Base-by-base conservation (phyloP, 2,888 invertebrate species). In the Melanostoma scalare region DNA sequence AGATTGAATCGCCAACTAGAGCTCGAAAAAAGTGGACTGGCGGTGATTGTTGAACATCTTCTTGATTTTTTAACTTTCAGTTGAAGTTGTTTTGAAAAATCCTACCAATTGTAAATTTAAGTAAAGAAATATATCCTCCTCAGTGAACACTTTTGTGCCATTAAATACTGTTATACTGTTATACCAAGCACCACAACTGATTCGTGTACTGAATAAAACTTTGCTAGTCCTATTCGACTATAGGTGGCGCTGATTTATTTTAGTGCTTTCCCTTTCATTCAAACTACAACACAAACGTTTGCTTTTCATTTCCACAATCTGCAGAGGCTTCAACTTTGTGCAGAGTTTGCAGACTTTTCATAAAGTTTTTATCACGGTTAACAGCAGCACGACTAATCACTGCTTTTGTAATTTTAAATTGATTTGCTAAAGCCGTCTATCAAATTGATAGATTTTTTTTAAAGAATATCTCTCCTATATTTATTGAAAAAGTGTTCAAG, bases 241-340 rank as follows among this genome's bases (percentile, higher is more conserved):
- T 67, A 80, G 75, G 65, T 71, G 80, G 69, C 80, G 35, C 2
- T 3, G 0, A 6, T 56, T 73, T 33, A 3, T 80, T 71, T 58
- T 75, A 6, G 6, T 65, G 71, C 48, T 72, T 76, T 81, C 76
- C 60, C 71, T 81, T 71, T 81, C 53, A 1, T 60, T 80, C 55
- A 63, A 50, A 35, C 8, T 3, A 53, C 33, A 53, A 68, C 6
- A 10, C 8, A 42, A 53, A 10, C 10, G 44, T 53, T 31, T 68
- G 50, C 38, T 44, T 76, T 81, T 71, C 65, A 44, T 60, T 75
- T 60, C 38, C 65, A 65, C 74, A 20, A 31, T 38, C n/a, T 55
- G 46, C 10, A 55, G n/a, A 35, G 65, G 50, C 42, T 35, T 53
- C 40, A 53, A 55, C 48, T 46, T 31, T 46, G 53, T 63, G 63